phyloP scores from a whole-genome alignment of 2,797 vertebrate species.

The Emys orbicularis region DNA sequence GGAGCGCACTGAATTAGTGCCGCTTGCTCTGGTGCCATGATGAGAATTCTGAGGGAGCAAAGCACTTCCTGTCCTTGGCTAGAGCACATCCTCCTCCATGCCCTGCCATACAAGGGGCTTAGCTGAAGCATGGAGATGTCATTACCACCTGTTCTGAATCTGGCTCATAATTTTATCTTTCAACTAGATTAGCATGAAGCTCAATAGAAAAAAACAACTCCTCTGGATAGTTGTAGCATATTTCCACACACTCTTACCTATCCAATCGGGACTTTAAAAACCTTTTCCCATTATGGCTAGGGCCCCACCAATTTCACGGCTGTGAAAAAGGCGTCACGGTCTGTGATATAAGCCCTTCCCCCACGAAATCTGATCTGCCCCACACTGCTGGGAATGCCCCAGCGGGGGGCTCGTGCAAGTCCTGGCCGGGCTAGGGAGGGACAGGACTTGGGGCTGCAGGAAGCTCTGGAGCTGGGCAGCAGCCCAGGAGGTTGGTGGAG shows the following conservation, averaged over 20 bases:
- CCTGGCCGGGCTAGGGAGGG: too few species aligned
- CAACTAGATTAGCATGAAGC: neutral
- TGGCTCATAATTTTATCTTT: neutral
- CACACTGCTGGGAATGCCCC: too few species aligned
- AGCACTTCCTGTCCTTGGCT: neutral
- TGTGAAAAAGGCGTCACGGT: too few species aligned
- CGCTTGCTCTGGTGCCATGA: neutral
- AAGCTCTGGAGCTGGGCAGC: too few species aligned
- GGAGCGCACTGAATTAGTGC: neutral
- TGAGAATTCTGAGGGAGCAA: neutral
- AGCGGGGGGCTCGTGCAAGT: too few species aligned
- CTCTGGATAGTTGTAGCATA: rapidly evolving
- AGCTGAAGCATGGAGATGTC: neutral
- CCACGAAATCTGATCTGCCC: too few species aligned
- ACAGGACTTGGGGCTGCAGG: too few species aligned
- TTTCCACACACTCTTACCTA: neutral
- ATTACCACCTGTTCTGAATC: neutral
- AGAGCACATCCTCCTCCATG: neutral
- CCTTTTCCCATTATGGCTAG: neutral
- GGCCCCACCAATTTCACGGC: too few species aligned
- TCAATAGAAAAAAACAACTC: neutral
- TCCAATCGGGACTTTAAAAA: neutral
- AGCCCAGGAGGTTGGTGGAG: too few species aligned
- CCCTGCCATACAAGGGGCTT: rapidly evolving
- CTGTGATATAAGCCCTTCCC: too few species aligned